These are phyloP conservation scores for Torymus aiolomorphi DNA, from an alignment of 2,888 invertebrate species.

Conservation along the genomic window DNA sequence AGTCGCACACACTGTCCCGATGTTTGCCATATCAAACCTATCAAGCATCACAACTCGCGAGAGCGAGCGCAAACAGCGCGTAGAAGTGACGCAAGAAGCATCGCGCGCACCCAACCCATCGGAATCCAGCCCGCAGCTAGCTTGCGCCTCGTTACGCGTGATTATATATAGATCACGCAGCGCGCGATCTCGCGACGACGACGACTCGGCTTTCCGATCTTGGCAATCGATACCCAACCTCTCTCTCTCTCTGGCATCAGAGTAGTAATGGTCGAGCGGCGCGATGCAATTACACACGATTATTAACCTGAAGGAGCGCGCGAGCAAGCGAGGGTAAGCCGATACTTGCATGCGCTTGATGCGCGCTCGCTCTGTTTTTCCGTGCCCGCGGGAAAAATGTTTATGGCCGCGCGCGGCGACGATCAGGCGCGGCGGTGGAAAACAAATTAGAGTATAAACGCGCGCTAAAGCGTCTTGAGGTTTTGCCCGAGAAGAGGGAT, in stretches of 20 bases:
- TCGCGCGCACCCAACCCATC: too few species aligned
- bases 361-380: not conserved
- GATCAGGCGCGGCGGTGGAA: conserved; percentile 2
- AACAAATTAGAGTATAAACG: conserved; percentile 50
- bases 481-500: conserved; percentile 8
- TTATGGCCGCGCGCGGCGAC: conserved; percentile 15
- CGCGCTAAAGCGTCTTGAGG: conserved; percentile 51
- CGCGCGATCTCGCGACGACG: conserved; percentile 3
- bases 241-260: not conserved
- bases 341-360: not conserved
- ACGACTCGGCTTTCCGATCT: conserved; percentile 49
- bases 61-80: too few species aligned
- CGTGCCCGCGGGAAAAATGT: conserved; percentile 50
- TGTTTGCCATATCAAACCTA: too few species aligned
- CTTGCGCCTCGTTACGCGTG: too few species aligned
- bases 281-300: conserved; percentile 59
- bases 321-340: not conserved
- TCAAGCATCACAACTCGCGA: too few species aligned
- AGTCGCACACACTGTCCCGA: too few species aligned
- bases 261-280: conserved; percentile 68
- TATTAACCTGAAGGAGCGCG: conserved; percentile 50
- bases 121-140: too few species aligned
- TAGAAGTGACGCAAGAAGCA: too few species aligned
- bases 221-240: conserved; percentile 54
- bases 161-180: too few species aligned